phyloP scores from a whole-genome alignment of 2,113 vertebrate species.

The Ptychochromis oligacanthus region DNA sequence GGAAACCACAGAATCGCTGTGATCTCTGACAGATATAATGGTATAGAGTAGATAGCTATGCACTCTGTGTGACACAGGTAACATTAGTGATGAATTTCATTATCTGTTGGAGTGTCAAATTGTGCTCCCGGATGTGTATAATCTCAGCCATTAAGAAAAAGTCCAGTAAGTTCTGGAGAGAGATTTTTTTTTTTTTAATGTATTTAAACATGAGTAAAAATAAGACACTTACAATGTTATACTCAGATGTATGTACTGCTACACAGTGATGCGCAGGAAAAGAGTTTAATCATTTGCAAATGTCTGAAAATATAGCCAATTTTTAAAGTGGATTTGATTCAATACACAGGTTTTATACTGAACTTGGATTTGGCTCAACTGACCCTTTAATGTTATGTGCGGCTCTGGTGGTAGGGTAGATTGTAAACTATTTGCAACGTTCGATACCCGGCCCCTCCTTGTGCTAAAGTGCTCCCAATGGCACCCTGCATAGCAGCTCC shows the following conservation, averaged over 20 bases:
- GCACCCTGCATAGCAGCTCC: neutral
- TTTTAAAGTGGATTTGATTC: neutral
- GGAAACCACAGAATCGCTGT: neutral
- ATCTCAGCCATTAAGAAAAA: no score
- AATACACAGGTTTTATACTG: neutral
- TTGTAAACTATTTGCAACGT: neutral
- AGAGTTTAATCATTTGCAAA: neutral
- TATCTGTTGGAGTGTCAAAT: no score
- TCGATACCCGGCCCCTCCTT: neutral
- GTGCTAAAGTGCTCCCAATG: neutral
- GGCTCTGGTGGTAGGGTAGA: neutral
- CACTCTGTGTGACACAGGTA: no score
- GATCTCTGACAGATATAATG: neutral
- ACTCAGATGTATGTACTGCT: no score
- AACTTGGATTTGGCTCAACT: neutral
- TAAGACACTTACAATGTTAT: neutral
- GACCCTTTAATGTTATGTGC: rapidly evolving
- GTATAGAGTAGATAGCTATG: neutral
- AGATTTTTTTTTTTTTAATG: no score
- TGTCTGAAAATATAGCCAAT: neutral
- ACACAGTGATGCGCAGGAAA: rapidly evolving
- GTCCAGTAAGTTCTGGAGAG: no score
- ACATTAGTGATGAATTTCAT: no score
- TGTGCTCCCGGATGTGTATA: no score
- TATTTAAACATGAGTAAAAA: neutral